These are phyloP conservation scores for Clupea harengus DNA, from an alignment of 2,113 vertebrate species.

Conservation along the genomic window DNA sequence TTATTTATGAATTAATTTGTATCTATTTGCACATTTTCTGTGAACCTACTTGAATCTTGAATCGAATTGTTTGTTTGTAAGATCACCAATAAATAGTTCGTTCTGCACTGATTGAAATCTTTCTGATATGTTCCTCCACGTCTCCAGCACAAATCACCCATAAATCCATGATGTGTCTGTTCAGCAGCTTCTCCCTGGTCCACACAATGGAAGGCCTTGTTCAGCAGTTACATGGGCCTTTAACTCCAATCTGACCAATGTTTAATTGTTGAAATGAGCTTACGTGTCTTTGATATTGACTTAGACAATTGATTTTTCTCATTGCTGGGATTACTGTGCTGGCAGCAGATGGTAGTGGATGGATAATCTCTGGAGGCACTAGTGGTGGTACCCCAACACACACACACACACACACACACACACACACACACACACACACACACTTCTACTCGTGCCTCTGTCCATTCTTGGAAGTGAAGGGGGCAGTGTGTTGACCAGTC, in stretches of 20 bases:
- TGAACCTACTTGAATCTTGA: background rate
- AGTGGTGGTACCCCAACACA: constrained; percentile 49
- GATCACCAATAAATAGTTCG: background rate
- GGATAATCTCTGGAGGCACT: constrained; percentile 57
- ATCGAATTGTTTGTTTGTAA: background rate
- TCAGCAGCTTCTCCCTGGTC: constrained; percentile 29
- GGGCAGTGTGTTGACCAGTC: background rate
- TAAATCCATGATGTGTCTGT: constrained; percentile 29
- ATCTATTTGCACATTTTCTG: background rate
- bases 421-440: constrained; percentile 32
- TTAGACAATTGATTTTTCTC: constrained; percentile 64
- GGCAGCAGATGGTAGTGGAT: constrained; percentile 68
- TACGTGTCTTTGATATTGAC: constrained; percentile 58
- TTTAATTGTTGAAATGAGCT: constrained; percentile 57
- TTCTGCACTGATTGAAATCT: background rate
- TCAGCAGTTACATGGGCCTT: constrained; percentile 48
- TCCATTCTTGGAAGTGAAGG: constrained; percentile 27
- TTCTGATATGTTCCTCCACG: background rate
- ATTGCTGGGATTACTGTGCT: constrained; percentile 62
- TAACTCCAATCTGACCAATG: constrained; percentile 47
- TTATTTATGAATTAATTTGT: background rate
- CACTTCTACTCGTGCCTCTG: constrained; percentile 46
- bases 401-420: constrained; percentile 20
- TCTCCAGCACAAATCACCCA: background rate
- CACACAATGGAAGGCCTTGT: constrained; percentile 32